Percentiles rank a stretch among this genome's conserved stretches.
Conservation (phyloP, 1,140 invertebrate genomes). For the Cherax destructor region DNA sequence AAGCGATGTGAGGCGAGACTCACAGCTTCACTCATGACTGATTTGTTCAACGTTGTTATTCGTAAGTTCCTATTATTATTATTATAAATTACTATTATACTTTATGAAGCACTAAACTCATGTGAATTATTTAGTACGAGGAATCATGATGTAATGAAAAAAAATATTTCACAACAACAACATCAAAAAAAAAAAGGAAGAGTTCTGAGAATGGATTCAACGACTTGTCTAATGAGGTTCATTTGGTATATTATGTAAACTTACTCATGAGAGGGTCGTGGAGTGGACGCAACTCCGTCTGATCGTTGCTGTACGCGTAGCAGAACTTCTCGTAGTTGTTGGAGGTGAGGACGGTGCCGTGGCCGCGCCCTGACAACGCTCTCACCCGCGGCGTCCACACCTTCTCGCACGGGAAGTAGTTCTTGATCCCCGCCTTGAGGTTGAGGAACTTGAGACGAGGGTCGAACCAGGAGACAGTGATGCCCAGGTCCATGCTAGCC, state of each 20-base stretch:
- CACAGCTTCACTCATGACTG: no score
- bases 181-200: background rate
- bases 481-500: constrained; percentile 64
- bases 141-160: no score
- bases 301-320: constrained; percentile 54
- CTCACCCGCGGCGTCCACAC: constrained; percentile 63
- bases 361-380: constrained; percentile 53
- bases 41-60: no score
- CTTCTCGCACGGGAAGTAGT: constrained; percentile 65
- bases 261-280: constrained; percentile 66
- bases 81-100: no score
- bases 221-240: no score
- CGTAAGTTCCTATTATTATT: no score
- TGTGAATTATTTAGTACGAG: no score
- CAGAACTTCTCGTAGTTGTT: constrained; percentile 70
- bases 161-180: no score
- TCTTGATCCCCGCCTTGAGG: constrained; percentile 62
- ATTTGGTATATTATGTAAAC: no score
- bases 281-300: constrained; percentile 44
- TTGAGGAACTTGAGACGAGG: constrained; percentile 63
- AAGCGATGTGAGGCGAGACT: no score
- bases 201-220: no score
- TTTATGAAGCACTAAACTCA: no score
- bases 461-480: constrained; percentile 66
- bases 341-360: constrained; percentile 50